Base-by-base conservation (phyloP, 2,113 vertebrate genomes). In the Notothenia coriiceps region DNA sequence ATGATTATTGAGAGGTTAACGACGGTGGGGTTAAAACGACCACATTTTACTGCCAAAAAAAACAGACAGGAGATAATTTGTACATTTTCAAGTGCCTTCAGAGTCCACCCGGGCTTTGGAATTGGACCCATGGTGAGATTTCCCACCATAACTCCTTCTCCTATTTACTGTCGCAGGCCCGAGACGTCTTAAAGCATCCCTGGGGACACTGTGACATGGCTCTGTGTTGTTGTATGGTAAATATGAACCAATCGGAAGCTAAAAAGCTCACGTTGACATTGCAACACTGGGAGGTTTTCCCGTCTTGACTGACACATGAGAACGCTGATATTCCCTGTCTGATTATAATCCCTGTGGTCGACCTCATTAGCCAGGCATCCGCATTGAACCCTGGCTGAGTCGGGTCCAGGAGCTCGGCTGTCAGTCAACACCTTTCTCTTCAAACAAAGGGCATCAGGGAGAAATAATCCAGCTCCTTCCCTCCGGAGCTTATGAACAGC, bases 361-460 rank as follows among this genome's bases (percentile, higher is more conserved):
- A 91, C 94, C 91, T 95, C 93, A 95, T 96, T 95, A 94, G 92
- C 91, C 90, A 95, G 89, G 92, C 93, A 94, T 92, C 89, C 87
- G 86, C 88, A 88, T 54, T 95, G 94, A 95, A 95, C 94, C 90
- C 91, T 94, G 82, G 90, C 91, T 90, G 93, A 91, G 91, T 74
- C 75, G 90, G 89, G 90, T 91, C 87, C 77, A 51, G 83, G 87
- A 92, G 81, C 92, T 92, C 79, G 65, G 88, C 93, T 95, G 94
- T 94, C 93, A 95, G 87, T 94, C 94, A 95, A 90, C 91, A 93
- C 88, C 90, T 92, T 91, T 89, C 82, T 80, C 89, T 89, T 94
- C 84, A 92, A 93, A 92, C 91, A 92, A 91, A 91, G 89, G 79
- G 84, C 87, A 93, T 91, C 78, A 46, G 88, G 87, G 82, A 90